A percentile compares a stretch with the other conserved stretches of the same genome.
These are phyloP conservation scores for Lota lota DNA, from an alignment of 2,113 vertebrate genomes.

Conservation along the genomic window DNA sequence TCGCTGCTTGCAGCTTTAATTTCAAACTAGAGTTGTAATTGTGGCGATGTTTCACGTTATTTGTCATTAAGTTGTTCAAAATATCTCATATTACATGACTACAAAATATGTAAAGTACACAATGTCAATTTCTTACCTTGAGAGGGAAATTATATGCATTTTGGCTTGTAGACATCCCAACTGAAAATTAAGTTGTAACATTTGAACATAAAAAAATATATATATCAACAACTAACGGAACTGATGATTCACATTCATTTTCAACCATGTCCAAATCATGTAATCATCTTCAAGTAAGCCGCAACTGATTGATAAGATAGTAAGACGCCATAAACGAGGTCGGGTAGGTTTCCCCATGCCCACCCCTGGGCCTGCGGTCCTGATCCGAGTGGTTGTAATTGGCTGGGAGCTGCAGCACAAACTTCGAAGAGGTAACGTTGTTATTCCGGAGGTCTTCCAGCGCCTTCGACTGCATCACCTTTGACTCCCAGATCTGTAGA, in stretches of 20 bases:
- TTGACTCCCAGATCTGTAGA: slow-evolving; percentile 90
- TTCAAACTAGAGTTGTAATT: no score
- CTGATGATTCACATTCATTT: background rate
- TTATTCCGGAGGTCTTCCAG: slow-evolving; percentile 87
- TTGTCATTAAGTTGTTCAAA: no score
- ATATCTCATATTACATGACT: background rate
- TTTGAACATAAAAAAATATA: background rate
- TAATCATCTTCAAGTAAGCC: no score
- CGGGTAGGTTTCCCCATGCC: no score
- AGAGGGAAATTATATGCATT: slow-evolving; percentile 71
- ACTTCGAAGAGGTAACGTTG: slow-evolving; percentile 65
- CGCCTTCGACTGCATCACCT: slow-evolving; percentile 90
- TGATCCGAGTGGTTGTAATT: slow-evolving; percentile 70
- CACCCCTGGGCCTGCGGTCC: slow-evolving; percentile 53
- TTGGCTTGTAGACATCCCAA: slow-evolving; percentile 77
- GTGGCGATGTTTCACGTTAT: no score
- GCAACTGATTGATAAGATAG: no score
- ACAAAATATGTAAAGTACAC: background rate
- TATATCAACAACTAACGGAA: background rate
- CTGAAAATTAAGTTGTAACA: slow-evolving; percentile 54
- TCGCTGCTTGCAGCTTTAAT: no score
- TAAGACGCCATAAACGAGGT: no score
- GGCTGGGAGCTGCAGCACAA: slow-evolving; percentile 82
- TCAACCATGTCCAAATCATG: no score
- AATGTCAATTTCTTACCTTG: slow-evolving; percentile 61